These are phyloP conservation scores for Peromyscus attwateri DNA, from an alignment of 2,797 vertebrate species.

Conservation along the genomic window DNA sequence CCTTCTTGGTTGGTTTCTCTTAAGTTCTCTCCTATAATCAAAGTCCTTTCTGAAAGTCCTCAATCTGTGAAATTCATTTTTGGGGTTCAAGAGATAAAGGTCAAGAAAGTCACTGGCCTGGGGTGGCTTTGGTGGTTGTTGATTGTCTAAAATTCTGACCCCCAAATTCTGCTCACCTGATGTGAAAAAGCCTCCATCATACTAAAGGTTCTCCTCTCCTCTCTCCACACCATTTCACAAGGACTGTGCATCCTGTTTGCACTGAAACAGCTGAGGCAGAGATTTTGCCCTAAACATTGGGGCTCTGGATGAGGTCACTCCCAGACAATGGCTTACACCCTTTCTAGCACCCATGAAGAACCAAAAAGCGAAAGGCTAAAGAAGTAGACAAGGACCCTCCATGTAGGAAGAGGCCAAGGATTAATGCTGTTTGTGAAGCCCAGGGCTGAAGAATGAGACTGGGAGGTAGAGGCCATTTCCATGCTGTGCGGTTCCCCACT, in stretches of 20 bases:
- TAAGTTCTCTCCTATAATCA: background rate
- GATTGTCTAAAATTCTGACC: background rate
- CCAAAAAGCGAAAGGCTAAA: background rate
- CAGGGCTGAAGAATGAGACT: background rate
- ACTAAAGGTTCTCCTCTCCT: background rate
- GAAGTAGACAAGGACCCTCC: background rate
- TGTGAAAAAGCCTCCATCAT: background rate
- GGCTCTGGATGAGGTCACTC: background rate
- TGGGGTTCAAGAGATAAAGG: background rate
- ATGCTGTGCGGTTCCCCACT: background rate
- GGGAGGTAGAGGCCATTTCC: background rate
- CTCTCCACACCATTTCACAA: background rate
- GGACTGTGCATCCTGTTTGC: background rate
- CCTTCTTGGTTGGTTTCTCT: background rate
- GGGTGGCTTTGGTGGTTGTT: background rate
- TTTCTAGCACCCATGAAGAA: background rate
- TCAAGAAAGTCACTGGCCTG: background rate
- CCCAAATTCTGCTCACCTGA: background rate
- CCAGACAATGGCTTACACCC: background rate
- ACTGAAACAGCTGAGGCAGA: background rate
- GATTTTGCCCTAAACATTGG: no score
- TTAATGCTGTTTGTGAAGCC: background rate
- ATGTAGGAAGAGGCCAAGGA: background rate
- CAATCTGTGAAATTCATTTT: background rate
- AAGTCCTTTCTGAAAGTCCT: background rate